Conservation (phyloP, 2,888 invertebrate species). For the Thecophora atra region DNA sequence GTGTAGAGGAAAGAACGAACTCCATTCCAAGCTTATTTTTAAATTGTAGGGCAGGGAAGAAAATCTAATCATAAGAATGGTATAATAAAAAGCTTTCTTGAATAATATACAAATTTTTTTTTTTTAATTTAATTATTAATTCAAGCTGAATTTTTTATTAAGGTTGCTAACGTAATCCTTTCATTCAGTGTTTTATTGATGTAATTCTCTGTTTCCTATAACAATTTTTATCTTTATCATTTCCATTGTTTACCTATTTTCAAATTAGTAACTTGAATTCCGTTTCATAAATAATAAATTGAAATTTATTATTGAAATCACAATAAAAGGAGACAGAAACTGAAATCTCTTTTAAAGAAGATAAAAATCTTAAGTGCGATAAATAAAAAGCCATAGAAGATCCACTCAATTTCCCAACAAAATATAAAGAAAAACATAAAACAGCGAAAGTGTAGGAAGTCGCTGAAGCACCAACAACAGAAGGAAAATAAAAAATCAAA, state of each 20-base stretch:
- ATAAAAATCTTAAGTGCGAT: constrained; percentile 41
- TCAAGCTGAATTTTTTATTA: too few species aligned
- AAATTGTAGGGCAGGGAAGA: too few species aligned
- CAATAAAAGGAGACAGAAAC: constrained; percentile 12
- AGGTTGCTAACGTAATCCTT: too few species aligned
- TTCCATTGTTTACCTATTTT: not conserved
- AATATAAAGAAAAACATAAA: constrained; percentile 41
- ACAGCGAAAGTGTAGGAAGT: constrained; percentile 38
- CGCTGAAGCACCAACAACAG: constrained; percentile 36
- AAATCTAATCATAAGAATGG: too few species aligned
- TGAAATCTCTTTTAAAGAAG: constrained; percentile 18
- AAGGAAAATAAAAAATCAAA: constrained; percentile 46
- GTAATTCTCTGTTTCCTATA: not conserved
- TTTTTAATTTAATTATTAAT: too few species aligned
- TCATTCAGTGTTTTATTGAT: too few species aligned
- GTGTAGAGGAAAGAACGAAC: too few species aligned
- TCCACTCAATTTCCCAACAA: constrained; percentile 20
- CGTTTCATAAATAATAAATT: constrained; percentile 8
- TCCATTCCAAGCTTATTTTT: too few species aligned
- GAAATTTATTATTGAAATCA: constrained; percentile 20
- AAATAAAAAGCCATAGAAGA: constrained; percentile 30
- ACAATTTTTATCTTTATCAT: not conserved
- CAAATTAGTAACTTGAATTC: not conserved
- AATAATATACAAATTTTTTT: too few species aligned
- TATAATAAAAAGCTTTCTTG: too few species aligned